Conservation (phyloP, 2,797 vertebrate genomes). For the Parauchenoglanis punctatus region DNA sequence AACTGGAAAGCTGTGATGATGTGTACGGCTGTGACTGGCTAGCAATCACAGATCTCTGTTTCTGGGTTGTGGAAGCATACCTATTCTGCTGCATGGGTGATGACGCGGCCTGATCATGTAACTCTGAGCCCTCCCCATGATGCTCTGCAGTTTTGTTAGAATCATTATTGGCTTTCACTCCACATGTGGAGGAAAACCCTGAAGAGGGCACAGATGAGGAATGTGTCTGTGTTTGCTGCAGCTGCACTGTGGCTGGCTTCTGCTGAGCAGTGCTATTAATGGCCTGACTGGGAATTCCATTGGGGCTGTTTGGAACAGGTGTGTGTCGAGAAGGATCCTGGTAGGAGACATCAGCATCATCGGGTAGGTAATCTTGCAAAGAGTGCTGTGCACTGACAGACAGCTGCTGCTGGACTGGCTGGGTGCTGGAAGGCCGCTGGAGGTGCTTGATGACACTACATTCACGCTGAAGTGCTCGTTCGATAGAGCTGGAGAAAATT, state of each 20-base stretch:
- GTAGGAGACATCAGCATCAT: slow-evolving; percentile 82
- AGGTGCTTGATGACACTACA: slow-evolving; percentile 99
- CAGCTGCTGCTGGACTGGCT: slow-evolving; percentile 87
- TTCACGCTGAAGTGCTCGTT: slow-evolving; percentile 98
- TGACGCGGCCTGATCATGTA: slow-evolving; percentile 77
- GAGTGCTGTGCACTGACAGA: slow-evolving; percentile 88
- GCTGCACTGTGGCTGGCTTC: slow-evolving; percentile 80
- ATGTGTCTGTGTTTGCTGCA: slow-evolving; percentile 84
- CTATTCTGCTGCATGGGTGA: slow-evolving; percentile 82
- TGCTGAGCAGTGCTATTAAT: slow-evolving; percentile 83
- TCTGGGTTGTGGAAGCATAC: slow-evolving; percentile 87
- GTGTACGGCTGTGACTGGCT: slow-evolving; percentile 89
- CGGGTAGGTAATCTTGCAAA: slow-evolving; percentile 87
- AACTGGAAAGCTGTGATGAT: slow-evolving; percentile 86
- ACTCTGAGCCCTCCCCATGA: slow-evolving; percentile 76
- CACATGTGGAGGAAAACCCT: slow-evolving; percentile 79
- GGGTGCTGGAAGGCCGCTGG: slow-evolving; percentile 97
- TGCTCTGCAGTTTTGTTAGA: slow-evolving; percentile 82
- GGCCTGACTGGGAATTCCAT: slow-evolving; percentile 85
- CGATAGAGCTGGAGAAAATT: slow-evolving; percentile 92
- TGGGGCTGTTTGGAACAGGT: slow-evolving; percentile 84
- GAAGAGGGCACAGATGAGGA: slow-evolving; percentile 80
- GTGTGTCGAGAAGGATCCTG: slow-evolving; percentile 87
- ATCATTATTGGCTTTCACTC: slow-evolving; percentile 83
- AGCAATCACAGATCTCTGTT: slow-evolving; percentile 90